These are phyloP conservation scores for Ranitomeya variabilis DNA, from an alignment of 2,113 vertebrate species.

Conservation along the genomic window DNA sequence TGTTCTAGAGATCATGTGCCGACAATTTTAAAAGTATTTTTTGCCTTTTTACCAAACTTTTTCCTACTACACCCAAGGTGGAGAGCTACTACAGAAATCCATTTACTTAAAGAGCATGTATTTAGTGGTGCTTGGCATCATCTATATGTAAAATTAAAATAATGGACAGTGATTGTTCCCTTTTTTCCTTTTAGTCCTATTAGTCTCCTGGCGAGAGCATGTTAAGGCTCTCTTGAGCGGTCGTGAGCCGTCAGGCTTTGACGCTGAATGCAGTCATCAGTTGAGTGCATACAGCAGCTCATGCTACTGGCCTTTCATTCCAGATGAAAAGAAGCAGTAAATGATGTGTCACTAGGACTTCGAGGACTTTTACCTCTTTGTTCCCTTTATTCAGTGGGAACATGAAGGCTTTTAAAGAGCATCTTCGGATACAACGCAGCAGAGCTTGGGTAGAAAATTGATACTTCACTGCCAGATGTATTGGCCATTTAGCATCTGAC, in stretches of 20 bases:
- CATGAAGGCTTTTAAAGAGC: background rate
- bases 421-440: background rate
- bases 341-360: constrained; percentile 31
- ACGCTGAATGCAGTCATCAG: background rate
- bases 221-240: background rate
- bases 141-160: background rate
- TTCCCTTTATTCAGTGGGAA: background rate
- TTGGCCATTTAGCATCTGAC: background rate
- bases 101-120: background rate
- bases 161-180: background rate
- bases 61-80: background rate
- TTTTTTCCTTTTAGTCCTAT: background rate
- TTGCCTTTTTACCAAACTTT: too few relatives aligned
- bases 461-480: constrained; percentile 9
- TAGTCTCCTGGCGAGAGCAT: background rate
- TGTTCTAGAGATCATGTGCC: background rate
- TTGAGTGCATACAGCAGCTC: constrained; percentile 17
- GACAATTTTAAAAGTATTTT: too few relatives aligned
- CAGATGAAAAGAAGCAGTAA: constrained; percentile 33
- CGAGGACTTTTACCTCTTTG: background rate
- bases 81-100: background rate
- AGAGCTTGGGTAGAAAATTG: background rate
- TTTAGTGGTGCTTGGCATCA: background rate
- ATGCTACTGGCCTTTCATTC: constrained; percentile 31
- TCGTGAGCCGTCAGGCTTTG: background rate